Conservation (phyloP, 2,888 invertebrate genomes). For the Euzophera pinguis region DNA sequence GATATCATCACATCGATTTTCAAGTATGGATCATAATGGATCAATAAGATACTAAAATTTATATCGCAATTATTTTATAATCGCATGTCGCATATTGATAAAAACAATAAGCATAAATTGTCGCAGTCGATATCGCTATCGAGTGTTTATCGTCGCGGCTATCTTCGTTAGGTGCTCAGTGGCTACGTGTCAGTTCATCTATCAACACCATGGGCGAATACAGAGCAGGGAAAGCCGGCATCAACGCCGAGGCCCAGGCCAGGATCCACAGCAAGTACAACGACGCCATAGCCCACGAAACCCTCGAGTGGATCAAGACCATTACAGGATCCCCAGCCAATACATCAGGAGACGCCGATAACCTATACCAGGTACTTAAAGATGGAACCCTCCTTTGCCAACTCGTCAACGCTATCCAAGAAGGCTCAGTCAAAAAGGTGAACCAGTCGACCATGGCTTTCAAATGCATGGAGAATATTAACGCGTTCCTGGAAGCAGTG, state of each 20-base stretch:
- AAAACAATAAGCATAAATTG: conserved; percentile 40
- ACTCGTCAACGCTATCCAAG: conserved; percentile 91
- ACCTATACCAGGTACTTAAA: conserved; percentile 92
- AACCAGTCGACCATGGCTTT: conserved; percentile 95
- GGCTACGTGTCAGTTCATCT: conserved; percentile 60
- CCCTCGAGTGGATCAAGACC: conserved; percentile 94
- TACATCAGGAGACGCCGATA: conserved; percentile 92
- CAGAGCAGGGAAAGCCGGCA: conserved; percentile 72
- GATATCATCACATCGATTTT: not conserved
- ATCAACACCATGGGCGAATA: conserved; percentile 71
- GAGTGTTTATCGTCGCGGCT: conserved; percentile 57
- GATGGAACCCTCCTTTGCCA: conserved; percentile 95
- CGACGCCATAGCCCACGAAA: conserved; percentile 93
- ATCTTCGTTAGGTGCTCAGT: conserved; percentile 64
- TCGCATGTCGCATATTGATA: conserved; percentile 15
- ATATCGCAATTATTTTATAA: conserved; percentile 33
- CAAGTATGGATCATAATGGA: conserved; percentile 2
- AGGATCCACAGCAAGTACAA: conserved; percentile 97
- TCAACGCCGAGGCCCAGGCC: conserved; percentile 73
- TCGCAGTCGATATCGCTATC: conserved; percentile 60
- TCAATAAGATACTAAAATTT: conserved; percentile 24
- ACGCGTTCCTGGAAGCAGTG: conserved; percentile 92
- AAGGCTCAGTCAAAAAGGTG: conserved; percentile 94
- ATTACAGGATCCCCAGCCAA: conserved; percentile 90
- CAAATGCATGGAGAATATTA: conserved; percentile 99